Conservation (phyloP, 2,113 vertebrate genomes). For the Hypanus sabinus region DNA sequence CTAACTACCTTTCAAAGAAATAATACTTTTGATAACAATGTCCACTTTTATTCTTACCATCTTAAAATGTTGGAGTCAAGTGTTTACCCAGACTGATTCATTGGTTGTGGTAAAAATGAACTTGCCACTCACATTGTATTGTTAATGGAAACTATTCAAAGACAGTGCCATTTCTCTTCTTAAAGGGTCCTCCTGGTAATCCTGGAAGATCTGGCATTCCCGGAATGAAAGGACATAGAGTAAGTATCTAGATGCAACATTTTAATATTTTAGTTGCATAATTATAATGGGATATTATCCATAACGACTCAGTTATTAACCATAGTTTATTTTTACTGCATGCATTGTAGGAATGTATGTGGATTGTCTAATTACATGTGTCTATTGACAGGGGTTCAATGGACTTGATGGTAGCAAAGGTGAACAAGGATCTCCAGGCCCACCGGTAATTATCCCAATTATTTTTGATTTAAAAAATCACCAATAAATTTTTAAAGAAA, state of each 20-base stretch:
- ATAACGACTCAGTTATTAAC: background rate
- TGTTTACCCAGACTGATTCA: background rate
- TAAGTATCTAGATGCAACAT: background rate
- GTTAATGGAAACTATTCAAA: background rate
- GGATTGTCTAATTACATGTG: background rate
- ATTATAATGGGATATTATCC: background rate
- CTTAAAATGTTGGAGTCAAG: background rate
- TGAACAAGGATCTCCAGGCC: background rate
- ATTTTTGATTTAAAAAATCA: background rate
- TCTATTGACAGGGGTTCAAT: constrained; percentile 14
- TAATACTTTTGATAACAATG: too few relatives aligned
- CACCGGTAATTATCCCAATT: constrained; percentile 8
- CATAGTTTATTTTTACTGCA: background rate
- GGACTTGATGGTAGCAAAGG: background rate
- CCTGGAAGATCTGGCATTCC: background rate
- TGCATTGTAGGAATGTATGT: background rate
- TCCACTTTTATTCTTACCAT: background rate
- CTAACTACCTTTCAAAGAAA: too few relatives aligned
- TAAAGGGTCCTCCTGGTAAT: background rate
- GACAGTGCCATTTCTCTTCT: background rate
- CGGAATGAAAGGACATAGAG: constrained; percentile 21
- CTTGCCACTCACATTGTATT: background rate
- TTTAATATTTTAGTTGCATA: background rate
- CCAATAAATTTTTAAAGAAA: too few relatives aligned
- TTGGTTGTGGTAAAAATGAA: background rate